Evolutionary conservation across 2,888 invertebrate genomes (phyloP).

Genomic region (Euplagia quadripunctaria): DNA sequence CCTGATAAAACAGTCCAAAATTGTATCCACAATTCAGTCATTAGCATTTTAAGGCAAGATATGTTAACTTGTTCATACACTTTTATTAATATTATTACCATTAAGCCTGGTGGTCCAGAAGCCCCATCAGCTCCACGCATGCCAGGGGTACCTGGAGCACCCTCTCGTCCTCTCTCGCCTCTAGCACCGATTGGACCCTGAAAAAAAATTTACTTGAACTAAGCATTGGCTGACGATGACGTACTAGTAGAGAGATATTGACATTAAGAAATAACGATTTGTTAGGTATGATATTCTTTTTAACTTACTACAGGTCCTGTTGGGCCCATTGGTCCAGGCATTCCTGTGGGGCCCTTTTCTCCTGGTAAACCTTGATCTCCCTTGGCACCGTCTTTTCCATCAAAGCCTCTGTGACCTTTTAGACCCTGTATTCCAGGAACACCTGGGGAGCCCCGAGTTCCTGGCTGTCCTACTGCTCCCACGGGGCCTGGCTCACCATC

Average conservation of each 20-base stretch:
- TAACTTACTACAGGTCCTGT: constrained; percentile 89
- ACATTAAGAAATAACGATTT: not conserved
- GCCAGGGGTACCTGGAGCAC: constrained; percentile 92
- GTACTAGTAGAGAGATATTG: not conserved
- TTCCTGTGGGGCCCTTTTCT: constrained; percentile 91
- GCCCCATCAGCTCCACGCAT: constrained; percentile 93
- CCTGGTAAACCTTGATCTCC: constrained; percentile 93
- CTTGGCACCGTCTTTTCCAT: constrained; percentile 93
- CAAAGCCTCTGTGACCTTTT: constrained; percentile 94
- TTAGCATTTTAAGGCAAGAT: no score
- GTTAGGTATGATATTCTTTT: not conserved
- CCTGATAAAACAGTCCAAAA: constrained; percentile 76
- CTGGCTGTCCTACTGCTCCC: constrained; percentile 91
- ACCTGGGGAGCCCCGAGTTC: constrained; percentile 91
- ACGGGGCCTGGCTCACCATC: constrained; percentile 93
- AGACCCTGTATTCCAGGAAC: constrained; percentile 93
- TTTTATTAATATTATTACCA: constrained; percentile 76
- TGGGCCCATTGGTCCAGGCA: constrained; percentile 90
- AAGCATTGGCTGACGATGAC: no score
- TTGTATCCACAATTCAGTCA: not conserved
- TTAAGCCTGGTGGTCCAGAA: constrained; percentile 92
- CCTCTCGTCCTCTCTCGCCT: constrained; percentile 95
- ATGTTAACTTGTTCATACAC: no score
- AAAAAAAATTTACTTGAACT: constrained; percentile 17
- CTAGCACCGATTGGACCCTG: constrained; percentile 93